A percentile compares a stretch with the other conserved stretches of the same genome.
phyloP scores from a whole-genome alignment of 2,113 vertebrate genomes.

The Hippoglossus stenolepis region DNA sequence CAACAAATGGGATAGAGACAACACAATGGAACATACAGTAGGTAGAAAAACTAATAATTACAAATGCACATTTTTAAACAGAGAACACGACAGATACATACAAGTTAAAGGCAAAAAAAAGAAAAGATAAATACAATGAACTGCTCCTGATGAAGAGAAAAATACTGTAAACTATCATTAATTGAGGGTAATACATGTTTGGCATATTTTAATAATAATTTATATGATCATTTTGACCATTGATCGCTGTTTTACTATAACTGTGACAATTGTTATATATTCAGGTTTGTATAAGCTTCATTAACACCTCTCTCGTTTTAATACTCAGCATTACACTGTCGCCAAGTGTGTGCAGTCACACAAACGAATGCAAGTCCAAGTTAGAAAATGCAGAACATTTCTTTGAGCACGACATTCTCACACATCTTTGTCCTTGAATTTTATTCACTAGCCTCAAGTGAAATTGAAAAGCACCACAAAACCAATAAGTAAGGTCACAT shows the following conservation, averaged over 20 bases:
- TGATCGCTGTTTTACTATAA: too few species aligned
- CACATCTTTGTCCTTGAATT: not conserved
- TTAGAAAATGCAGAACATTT: not conserved
- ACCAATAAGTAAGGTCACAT: not conserved
- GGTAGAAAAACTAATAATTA: slow-evolving; percentile 26
- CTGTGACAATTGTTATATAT: too few species aligned
- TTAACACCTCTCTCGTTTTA: not conserved
- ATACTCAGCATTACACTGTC: not conserved
- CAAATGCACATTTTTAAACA: slow-evolving; percentile 14
- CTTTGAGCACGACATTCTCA: not conserved
- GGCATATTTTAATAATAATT: not conserved
- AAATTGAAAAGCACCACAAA: not conserved
- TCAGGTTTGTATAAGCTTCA: too few species aligned
- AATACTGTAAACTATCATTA: too few species aligned
- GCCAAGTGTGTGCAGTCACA: not conserved
- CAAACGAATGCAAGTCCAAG: not conserved
- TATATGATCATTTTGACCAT: too few species aligned
- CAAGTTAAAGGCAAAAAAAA: not conserved
- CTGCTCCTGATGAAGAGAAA: too few species aligned
- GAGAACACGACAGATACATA: not conserved
- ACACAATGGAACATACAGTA: slow-evolving; percentile 13
- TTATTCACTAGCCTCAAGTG: not conserved
- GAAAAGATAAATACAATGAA: too few species aligned
- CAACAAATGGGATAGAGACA: not conserved
- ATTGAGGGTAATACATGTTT: not conserved